Base-by-base conservation (phyloP, 2,888 invertebrate species). In the Silvanus unidentatus region DNA sequence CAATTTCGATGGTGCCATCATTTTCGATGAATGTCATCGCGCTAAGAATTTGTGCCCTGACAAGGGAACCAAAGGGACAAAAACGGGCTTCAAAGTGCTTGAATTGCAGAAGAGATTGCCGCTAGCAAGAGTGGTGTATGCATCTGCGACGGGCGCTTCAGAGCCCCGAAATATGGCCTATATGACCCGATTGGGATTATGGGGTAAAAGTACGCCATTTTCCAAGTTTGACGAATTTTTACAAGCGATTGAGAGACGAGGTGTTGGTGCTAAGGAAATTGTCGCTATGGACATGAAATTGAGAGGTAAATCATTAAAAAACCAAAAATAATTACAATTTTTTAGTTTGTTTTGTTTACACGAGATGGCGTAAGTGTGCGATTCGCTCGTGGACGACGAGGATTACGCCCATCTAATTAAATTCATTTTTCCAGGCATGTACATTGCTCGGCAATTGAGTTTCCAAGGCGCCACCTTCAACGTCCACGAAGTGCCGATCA, bases 271-370 rank as follows among this genome's bases (percentile, higher is more conserved):
- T 30, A 98, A 98, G 97, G 98, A 98, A 75, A 88, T 98, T 49
- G 96, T 98, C 10, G 98, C 98, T 6, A 97, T 98, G 96, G 98
- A 98, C 72, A 96, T 98, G 95, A 98, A 99, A 71, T 75, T 96
- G 16, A 81, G 98, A 50, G 98, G 65, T 54, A 16, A 37, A 43
- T 30, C n/a, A n/a, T n/a, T n/a, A n/a, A n/a, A n/a, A n/a, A n/a
- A n/a, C n/a, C n/a, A n/a, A n/a, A n/a, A n/a, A n/a, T n/a, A n/a
- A n/a, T n/a, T n/a, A n/a, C n/a, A n/a, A n/a, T n/a, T n/a, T n/a
- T n/a, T n/a, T n/a, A n/a, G n/a, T n/a, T n/a, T n/a, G n/a, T n/a
- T n/a, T n/a, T n/a, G n/a, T n/a, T n/a, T n/a, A n/a, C n/a, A n/a
- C n/a, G n/a, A n/a, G n/a, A n/a, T n/a, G n/a, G n/a, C n/a, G n/a